phyloP scores from a whole-genome alignment of 2,888 invertebrate species.

The Phytoseiulus persimilis region DNA sequence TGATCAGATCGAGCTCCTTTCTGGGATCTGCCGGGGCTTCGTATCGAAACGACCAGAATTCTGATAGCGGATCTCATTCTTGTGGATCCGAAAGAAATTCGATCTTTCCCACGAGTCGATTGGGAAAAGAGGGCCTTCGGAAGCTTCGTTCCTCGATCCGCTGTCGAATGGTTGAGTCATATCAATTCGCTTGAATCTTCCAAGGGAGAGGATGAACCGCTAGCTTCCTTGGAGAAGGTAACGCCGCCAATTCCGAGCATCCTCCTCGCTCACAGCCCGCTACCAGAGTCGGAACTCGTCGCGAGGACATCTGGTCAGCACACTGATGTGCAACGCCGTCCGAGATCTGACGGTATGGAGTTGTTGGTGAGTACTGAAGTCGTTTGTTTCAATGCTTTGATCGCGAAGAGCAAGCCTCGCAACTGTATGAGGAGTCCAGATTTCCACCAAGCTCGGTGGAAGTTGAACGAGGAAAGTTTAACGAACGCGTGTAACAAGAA shows the following conservation, averaged over 20 bases:
- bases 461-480: no score
- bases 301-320: not conserved
- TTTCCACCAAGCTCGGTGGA: no score
- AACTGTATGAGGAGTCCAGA: no score
- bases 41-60: no score
- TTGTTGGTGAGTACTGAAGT: not conserved
- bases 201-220: not conserved
- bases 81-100: no score
- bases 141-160: not conserved
- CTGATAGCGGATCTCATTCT: no score
- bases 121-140: not conserved
- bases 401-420: no score
- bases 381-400: not conserved
- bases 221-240: conserved; percentile 5
- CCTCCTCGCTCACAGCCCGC: not conserved
- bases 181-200: not conserved
- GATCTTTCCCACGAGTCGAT: no score
- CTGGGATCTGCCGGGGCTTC: no score
- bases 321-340: not conserved
- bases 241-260: not conserved
- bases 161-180: not conserved
- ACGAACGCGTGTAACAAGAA: no score
- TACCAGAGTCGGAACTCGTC: not conserved
- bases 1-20: not conserved
- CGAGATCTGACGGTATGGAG: not conserved